These are phyloP conservation scores for Ophiodon elongatus DNA, from an alignment of 2,113 vertebrate species.

Conservation along the genomic window DNA sequence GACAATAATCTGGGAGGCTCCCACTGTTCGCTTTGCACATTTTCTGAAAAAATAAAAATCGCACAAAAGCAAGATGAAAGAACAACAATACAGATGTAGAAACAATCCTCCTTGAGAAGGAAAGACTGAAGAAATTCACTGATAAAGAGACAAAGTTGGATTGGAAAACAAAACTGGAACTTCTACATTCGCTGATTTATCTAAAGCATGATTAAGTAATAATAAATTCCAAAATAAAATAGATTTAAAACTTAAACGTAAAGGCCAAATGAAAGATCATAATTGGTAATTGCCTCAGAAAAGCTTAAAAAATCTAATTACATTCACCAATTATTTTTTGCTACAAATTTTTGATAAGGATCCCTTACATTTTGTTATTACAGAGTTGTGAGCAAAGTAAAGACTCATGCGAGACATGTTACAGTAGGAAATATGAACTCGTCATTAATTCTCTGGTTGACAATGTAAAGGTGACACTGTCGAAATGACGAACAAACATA, in stretches of 20 bases:
- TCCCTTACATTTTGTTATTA: too few species aligned
- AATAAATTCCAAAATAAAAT: too few species aligned
- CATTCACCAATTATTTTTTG: too few species aligned
- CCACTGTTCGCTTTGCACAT: conserved; percentile 34
- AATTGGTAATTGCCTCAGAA: neutral
- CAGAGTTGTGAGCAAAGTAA: too few species aligned
- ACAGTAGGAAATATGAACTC: too few species aligned
- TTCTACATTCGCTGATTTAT: neutral
- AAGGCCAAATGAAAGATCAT: neutral
- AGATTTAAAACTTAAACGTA: neutral
- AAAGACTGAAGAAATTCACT: neutral
- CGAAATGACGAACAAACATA: too few species aligned
- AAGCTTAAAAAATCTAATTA: too few species aligned
- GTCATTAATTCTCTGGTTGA: too few species aligned
- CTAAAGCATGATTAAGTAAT: neutral
- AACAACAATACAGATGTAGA: neutral
- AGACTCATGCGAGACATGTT: too few species aligned
- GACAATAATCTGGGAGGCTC: conserved; percentile 13
- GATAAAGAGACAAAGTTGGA: neutral
- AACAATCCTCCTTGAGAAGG: neutral
- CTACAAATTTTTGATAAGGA: too few species aligned
- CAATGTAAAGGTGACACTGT: too few species aligned
- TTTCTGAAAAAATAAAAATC: neutral
- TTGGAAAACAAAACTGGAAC: neutral
- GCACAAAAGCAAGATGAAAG: too few species aligned